Conservation (phyloP, 2,888 invertebrate species). For the Ctena decussata region DNA sequence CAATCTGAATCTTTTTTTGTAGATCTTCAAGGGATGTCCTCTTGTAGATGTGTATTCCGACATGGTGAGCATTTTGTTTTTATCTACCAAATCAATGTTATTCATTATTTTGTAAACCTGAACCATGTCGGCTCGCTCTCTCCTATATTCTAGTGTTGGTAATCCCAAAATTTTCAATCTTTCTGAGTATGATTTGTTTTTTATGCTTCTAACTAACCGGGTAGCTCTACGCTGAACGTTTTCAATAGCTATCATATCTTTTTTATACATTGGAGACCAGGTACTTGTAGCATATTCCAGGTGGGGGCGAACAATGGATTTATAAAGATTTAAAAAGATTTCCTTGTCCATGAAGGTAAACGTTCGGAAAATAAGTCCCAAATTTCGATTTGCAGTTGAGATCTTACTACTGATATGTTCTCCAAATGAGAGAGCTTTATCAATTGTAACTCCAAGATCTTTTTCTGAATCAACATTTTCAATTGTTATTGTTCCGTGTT, state of each 20-base stretch:
- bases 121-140: conserved; percentile 10
- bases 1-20: not conserved
- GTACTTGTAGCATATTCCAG: not conserved
- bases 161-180: not conserved
- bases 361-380: too few species aligned
- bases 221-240: conserved; percentile 28
- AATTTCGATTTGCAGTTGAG: not conserved
- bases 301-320: not conserved
- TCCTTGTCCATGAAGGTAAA: too few species aligned
- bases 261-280: not conserved
- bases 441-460: too few species aligned
- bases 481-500: too few species aligned
- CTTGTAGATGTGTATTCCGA: too few species aligned
- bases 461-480: too few species aligned
- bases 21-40: too few species aligned
- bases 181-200: not conserved
- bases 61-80: not conserved
- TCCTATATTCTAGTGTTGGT: conserved; percentile 24
- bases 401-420: too few species aligned
- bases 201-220: not conserved
- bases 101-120: conserved; percentile 8
- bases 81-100: conserved; percentile 5
- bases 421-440: too few species aligned
- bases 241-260: conserved; percentile 16
- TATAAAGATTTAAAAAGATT: not conserved